Evolutionary conservation across 2,888 invertebrate species (phyloP).

Genomic region (Allacma fusca): DNA sequence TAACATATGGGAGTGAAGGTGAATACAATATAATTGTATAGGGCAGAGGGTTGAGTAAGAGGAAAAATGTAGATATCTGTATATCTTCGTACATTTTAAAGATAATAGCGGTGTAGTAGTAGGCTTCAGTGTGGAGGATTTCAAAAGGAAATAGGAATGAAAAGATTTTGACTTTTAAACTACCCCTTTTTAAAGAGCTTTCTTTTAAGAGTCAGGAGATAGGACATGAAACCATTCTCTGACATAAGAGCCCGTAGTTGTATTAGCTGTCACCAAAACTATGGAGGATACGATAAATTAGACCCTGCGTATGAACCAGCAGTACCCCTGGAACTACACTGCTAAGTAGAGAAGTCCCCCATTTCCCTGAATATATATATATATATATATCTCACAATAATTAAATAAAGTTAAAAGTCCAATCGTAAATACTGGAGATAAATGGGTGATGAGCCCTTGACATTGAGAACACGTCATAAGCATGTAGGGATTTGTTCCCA

Average conservation of each 20-base stretch:
- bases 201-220: background rate
- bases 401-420: background rate
- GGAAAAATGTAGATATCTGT: background rate
- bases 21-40: too few relatives aligned
- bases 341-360: too few relatives aligned
- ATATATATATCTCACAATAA: background rate
- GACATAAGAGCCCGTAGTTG: too few relatives aligned
- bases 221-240: background rate
- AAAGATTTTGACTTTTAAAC: background rate
- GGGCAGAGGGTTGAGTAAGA: too few relatives aligned
- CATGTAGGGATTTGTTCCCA: background rate
- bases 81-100: background rate
- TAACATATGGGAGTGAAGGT: too few relatives aligned
- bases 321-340: too few relatives aligned
- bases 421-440: background rate
- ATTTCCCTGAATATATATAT: too few relatives aligned
- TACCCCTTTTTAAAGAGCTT: background rate
- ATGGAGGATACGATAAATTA: background rate
- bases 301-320: too few relatives aligned
- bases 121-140: background rate
- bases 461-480: background rate
- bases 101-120: background rate
- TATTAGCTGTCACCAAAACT: background rate
- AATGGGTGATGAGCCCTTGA: conserved; percentile 29
- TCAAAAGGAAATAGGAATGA: background rate